Percentiles rank a stretch among this genome's conserved stretches.
These are phyloP conservation scores for Pogoniulus pusillus DNA, from an alignment of 2,797 vertebrate genomes.

Conservation along the genomic window DNA sequence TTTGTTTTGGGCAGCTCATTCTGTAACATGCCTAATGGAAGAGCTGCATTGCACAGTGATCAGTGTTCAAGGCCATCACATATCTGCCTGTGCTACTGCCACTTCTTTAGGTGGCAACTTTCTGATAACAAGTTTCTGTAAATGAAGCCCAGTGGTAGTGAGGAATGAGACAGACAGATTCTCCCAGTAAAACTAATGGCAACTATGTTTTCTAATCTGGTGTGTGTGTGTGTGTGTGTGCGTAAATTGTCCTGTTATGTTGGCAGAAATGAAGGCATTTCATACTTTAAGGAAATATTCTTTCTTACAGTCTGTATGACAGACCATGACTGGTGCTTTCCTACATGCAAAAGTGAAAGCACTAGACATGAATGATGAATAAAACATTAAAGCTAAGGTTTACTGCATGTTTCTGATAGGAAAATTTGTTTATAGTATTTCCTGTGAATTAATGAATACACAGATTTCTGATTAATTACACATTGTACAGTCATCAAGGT, in stretches of 20 bases:
- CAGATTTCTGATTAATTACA: background rate
- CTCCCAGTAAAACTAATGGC: background rate
- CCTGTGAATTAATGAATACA: constrained; percentile 2
- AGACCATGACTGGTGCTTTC: background rate
- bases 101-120: background rate
- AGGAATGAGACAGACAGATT: background rate
- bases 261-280: background rate
- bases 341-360: background rate
- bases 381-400: background rate
- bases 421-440: background rate
- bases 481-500: background rate
- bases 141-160: background rate
- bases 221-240: too few relatives aligned
- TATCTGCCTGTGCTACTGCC: background rate
- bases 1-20: background rate
- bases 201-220: background rate
- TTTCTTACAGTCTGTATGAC: background rate
- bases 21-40: background rate
- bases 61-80: background rate
- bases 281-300: background rate
- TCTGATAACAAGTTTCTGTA: background rate
- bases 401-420: background rate
- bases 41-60: background rate
- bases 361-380: background rate
- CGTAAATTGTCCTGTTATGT: background rate